Evolutionary conservation across 2,797 vertebrate genomes (phyloP), one percentile per base, ranked within the genome.

Genomic region (Xenentodon cancila): DNA sequence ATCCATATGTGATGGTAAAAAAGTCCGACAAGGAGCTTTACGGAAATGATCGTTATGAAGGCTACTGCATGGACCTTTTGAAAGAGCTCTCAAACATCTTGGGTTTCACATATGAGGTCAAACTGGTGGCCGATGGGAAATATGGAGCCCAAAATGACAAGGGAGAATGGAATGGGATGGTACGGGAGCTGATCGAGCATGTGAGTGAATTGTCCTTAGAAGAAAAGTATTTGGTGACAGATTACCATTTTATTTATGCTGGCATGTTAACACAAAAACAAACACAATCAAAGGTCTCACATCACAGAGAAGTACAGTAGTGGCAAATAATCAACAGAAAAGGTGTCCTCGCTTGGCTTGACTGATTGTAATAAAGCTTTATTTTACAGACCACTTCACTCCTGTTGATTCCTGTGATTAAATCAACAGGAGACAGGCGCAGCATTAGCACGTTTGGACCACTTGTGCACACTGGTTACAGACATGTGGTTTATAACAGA

Each of bases 101-200:
- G 64, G 97, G 97, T 43, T 99, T 99, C 80, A 95, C 96, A 1
- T 99, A 99, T 27, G 96, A 99, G 82, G 96, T 99, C 64, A 94
- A 92, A 79, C 93, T 99, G n/a, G 98, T 99, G 72, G 92, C 91
- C 27, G 98, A 99, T 30, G 97, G 98, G 52, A 99, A 98, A 91
- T 99, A 99, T 0, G 97, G 98, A 61, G 97, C 97, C 9, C 97
- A 99, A 87, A 96, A 98, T 66, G 98, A 99, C 90, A 97, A 97
- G 84, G 97, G 98, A 64, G 96, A 98, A 80, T 99, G 98, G 98
- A 99, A 97, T 22, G 98, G 98, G 32, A 99, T 99, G 97, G 97
- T 99, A 51, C 94, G 96, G 65, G 98, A 99, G 51, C 96, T 99
- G 71, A 98, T 99, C 21, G 97, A 99, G 79, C 97, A 98, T 0